Base-by-base conservation (phyloP, 1,140 invertebrate species). In the Saccostrea glomerata region DNA sequence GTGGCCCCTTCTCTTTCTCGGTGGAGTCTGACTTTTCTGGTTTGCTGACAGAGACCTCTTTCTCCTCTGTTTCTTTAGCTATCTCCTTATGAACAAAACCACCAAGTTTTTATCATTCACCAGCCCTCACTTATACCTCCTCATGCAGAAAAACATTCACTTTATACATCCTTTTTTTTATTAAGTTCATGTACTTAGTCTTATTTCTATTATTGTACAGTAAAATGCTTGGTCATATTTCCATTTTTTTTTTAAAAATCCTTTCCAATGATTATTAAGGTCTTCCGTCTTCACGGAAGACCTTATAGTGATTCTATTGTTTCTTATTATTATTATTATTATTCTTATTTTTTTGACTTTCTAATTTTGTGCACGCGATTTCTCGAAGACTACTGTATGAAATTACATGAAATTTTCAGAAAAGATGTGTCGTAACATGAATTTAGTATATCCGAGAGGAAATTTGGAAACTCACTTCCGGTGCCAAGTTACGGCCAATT, bases 21-120 rank as follows among this genome's bases (percentile, higher is more conserved):
- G 70, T 36, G 13, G 70, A 77, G 25, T 77, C 70, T 15, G 70
- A 77, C 30, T 77, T 77, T 77, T 77, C 70, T 30, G 70, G 70
- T 25, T 77, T 77, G 70, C 70, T 77, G 70, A 36, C 70, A 9
- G 70, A 77, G 13, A 77, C 25, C 9, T 11, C 23, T 17, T 77
- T 77, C 70, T 77, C 70, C 25, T 77, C 70, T 2, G 70, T 77
- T 30, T 77, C 70, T 36, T 77, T 77, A 30, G 70, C 70, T 30
- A 77, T 77, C 30, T 77, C 70, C 70, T 77, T 77, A 77, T 77
- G 70, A 77, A 77, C 70, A 77, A 77, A 77, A 77, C 70, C 70
- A 77, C 70, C 70, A 77, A 30, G 70, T 77, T 66, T n/a, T 77
- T 36, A 77, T 77, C 23, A 73, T 30, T 77, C 25, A 63, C 17